A percentile compares a stretch with the other conserved stretches of the same genome.
phyloP scores from a whole-genome alignment of 1,140 invertebrate genomes.

The Copidosoma floridanum region DNA sequence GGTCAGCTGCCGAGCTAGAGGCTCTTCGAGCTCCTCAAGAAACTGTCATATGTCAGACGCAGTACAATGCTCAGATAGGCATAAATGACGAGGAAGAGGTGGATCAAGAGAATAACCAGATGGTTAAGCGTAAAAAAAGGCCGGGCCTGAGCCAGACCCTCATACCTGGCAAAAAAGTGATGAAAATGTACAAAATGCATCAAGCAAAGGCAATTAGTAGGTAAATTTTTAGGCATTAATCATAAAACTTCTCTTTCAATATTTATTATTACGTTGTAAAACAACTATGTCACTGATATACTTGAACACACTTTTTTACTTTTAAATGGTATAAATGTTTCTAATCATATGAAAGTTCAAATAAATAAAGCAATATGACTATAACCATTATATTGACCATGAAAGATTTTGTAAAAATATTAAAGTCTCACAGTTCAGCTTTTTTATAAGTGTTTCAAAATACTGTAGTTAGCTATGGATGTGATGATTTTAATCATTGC shows the following conservation, averaged over 20 bases:
- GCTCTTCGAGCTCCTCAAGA: constrained; percentile 58
- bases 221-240: constrained; percentile 43
- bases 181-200: constrained; percentile 73
- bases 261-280: constrained; percentile 9
- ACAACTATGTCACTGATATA: too few species aligned
- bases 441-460: too few species aligned
- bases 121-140: constrained; percentile 66
- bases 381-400: too few species aligned
- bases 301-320: constrained; percentile 1
- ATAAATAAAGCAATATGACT: too few species aligned
- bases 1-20: constrained; percentile 59
- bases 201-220: constrained; percentile 57
- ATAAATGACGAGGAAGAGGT: constrained; percentile 53
- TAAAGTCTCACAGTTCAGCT: too few species aligned
- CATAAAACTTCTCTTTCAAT: constrained; percentile 2
- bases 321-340: constrained; percentile 12
- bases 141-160: constrained; percentile 76
- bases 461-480: too few species aligned
- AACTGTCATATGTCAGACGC: constrained; percentile 54
- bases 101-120: constrained; percentile 60
- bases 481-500: too few species aligned
- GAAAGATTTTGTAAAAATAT: too few species aligned
- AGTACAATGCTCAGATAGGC: constrained; percentile 42
- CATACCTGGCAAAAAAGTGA: constrained; percentile 80
- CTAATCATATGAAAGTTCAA: too few species aligned